These are phyloP conservation scores for Hybognathus amarus DNA, from an alignment of 2,797 vertebrate species.

Conservation along the genomic window DNA sequence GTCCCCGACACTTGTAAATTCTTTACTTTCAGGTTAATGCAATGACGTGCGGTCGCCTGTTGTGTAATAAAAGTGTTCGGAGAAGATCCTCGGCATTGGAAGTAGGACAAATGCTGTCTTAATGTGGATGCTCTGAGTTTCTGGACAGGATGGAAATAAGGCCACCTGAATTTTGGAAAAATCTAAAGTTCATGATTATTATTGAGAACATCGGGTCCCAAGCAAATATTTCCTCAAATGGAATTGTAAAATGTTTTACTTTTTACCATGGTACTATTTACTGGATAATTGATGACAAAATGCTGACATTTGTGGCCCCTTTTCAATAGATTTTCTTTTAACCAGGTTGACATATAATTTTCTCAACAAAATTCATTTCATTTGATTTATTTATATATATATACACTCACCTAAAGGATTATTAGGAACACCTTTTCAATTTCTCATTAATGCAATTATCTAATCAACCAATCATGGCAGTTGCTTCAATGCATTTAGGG, in stretches of 20 bases:
- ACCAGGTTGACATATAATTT: no score
- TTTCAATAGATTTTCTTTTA: no score
- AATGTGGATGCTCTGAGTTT: neutral
- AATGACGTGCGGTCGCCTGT: neutral
- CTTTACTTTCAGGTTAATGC: constrained; percentile 37
- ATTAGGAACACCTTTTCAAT: no score
- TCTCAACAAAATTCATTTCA: no score
- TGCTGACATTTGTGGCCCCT: neutral
- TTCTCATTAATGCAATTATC: no score
- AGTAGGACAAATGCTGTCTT: constrained; percentile 11
- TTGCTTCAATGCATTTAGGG: no score
- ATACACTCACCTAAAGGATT: no score
- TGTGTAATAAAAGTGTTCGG: neutral
- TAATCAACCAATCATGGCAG: no score
- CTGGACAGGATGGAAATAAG: neutral
- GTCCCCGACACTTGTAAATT: constrained; percentile 20
- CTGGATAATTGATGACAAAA: neutral
- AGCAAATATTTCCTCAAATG: neutral
- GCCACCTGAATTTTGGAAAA: constrained; percentile 3
- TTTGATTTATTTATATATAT: no score
- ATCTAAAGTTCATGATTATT: neutral
- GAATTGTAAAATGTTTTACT: neutral
- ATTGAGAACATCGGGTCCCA: neutral
- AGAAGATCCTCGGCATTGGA: neutral
- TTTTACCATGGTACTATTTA: no score